Base-by-base conservation (phyloP, 2,888 invertebrate genomes). In the Kuschelorhynchus macadamiae region DNA sequence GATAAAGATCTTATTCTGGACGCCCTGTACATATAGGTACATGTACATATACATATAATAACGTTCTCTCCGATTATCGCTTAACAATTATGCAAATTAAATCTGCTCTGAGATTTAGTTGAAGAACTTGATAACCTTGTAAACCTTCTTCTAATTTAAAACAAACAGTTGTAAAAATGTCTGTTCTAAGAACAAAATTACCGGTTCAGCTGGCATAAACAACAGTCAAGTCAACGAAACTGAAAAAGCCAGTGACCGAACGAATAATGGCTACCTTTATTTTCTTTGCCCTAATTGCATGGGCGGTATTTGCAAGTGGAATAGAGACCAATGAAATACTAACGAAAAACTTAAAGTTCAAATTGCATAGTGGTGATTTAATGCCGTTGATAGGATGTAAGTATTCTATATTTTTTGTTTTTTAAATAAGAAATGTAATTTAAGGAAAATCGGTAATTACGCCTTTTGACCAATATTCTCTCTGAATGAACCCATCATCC, bases 381-480 rank as follows among this genome's bases (percentile, higher is more conserved):
- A 87, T 88, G 85, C 88, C 88, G 30, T 78, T 88, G 67, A 81
- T 88, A 75, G 87, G 88, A 80, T 85, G 88, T 88, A 86, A 83
- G 85, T 67, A 69, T 46, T 57, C 30, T 30, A 30, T 7, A 30
- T 30, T n/a, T n/a, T n/a, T n/a, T n/a, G n/a, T n/a, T n/a, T n/a
- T n/a, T n/a, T n/a, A n/a, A n/a, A n/a, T n/a, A n/a, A n/a, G n/a
- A n/a, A n/a, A n/a, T n/a, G n/a, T n/a, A n/a, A n/a, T n/a, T n/a
- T n/a, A n/a, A n/a, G n/a, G n/a, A n/a, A n/a, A n/a, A n/a, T n/a
- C n/a, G n/a, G n/a, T n/a, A n/a, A n/a, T n/a, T n/a, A n/a, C n/a
- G n/a, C n/a, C n/a, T n/a, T n/a, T n/a, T n/a, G n/a, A n/a, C n/a
- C n/a, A n/a, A n/a, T n/a, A n/a, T n/a, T n/a, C n/a, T n/a, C n/a